phyloP scores from a whole-genome alignment of 2,113 vertebrate genomes.

The Amblyornis subalaris region DNA sequence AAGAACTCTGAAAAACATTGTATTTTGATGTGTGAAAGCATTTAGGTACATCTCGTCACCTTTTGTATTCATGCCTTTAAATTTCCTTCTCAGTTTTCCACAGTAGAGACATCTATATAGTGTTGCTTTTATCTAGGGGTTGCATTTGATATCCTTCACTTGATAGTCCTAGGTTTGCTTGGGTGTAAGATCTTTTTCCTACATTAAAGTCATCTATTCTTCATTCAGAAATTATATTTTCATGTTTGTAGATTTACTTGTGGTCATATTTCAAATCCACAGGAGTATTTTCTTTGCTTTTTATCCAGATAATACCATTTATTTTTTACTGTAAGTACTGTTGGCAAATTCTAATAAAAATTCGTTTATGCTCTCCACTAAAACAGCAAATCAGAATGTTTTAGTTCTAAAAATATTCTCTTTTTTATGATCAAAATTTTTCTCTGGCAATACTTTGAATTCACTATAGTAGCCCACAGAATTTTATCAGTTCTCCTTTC shows the following conservation, averaged over 20 bases:
- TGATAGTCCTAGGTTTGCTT: not conserved
- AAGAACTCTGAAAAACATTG: not conserved
- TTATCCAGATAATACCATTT: not conserved
- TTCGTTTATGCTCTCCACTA: not conserved
- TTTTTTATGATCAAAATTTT: not conserved
- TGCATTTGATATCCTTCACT: not conserved
- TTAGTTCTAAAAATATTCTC: not conserved
- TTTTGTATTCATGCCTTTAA: not conserved
- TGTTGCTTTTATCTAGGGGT: not conserved
- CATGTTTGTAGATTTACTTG: not conserved
- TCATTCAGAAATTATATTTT: not conserved
- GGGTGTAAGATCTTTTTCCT: not conserved
- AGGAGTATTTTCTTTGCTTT: not conserved
- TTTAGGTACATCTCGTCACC: not conserved
- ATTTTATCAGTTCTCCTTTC: not conserved
- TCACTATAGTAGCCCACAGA: not conserved
- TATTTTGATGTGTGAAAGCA: not conserved
- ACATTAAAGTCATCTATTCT: not conserved
- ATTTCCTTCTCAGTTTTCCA: not conserved
- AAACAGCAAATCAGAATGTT: not conserved
- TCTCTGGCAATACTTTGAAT: not conserved
- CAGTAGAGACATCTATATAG: not conserved
- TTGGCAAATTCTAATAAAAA: not conserved
- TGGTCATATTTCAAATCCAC: not conserved
- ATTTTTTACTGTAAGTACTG: not conserved